Percentiles rank a stretch among this genome's conserved stretches.
These are phyloP conservation scores for Tetranychus piercei DNA, from an alignment of 2,888 invertebrate species.

Conservation along the genomic window DNA sequence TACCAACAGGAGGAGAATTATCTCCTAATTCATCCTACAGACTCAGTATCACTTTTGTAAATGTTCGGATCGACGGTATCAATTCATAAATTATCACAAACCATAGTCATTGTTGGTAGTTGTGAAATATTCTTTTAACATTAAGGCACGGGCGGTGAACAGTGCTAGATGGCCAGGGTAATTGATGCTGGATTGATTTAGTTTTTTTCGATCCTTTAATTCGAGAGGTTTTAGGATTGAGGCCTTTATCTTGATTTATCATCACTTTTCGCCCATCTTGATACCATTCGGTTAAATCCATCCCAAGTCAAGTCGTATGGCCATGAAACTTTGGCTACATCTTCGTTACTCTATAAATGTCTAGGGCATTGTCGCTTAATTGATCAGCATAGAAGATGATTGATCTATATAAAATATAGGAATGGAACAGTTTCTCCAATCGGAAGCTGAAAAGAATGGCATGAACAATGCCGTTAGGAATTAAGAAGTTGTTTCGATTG, in stretches of 20 bases:
- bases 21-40: conserved; percentile 2
- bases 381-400: conserved; percentile 81
- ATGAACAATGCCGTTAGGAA: conserved; percentile 79
- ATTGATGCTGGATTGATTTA: background rate
- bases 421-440: conserved; percentile 89
- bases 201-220: conserved; percentile 16
- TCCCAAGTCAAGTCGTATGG: conserved; percentile 75
- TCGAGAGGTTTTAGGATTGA: background rate
- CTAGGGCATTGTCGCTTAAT: conserved; percentile 54
- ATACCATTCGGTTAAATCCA: conserved; percentile 68
- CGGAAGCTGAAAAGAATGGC: conserved; percentile 87
- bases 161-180: too few species aligned
- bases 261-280: too few species aligned
- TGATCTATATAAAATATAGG: conserved; percentile 84
- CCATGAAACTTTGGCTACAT: conserved; percentile 54
- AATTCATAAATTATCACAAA: conserved; percentile 25
- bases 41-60: conserved; percentile 16
- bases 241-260: conserved; percentile 29
- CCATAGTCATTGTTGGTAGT: conserved; percentile 16
- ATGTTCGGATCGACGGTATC: conserved; percentile 28
- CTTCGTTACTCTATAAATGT: conserved; percentile 48
- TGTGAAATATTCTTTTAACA: too few species aligned
- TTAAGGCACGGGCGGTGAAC: too few species aligned
- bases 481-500: conserved; percentile 94
- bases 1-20: too few species aligned